Evolutionary conservation across 2,888 invertebrate species (phyloP).

Genomic region (Mechanitis mazaeus): DNA sequence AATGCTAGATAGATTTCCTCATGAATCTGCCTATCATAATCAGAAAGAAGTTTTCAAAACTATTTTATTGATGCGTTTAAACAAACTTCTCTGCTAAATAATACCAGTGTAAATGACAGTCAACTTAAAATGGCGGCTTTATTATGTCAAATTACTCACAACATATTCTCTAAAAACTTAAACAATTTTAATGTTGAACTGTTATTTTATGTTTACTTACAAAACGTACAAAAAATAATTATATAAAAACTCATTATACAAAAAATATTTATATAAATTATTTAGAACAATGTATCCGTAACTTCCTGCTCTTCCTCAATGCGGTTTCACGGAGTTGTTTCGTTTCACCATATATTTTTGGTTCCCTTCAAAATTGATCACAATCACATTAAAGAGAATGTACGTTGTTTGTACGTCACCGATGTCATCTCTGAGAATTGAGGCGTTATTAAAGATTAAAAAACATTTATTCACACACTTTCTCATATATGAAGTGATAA

Average conservation of each 20-base stretch:
- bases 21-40: too few relatives aligned
- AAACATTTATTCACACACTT: constrained; percentile 50
- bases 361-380: constrained; percentile 43
- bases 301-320: neutral
- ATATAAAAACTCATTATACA: neutral
- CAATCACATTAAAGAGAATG: constrained; percentile 37
- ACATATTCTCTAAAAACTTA: too few relatives aligned
- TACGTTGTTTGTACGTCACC: constrained; percentile 33
- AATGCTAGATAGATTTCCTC: too few relatives aligned
- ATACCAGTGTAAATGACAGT: too few relatives aligned
- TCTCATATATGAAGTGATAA: constrained; percentile 46
- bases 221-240: too few relatives aligned
- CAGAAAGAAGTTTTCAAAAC: too few relatives aligned
- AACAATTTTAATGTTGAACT: too few relatives aligned
- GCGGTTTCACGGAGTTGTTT: constrained; percentile 24
- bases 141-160: too few relatives aligned
- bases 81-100: too few relatives aligned
- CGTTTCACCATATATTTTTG: constrained; percentile 41
- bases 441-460: constrained; percentile 49
- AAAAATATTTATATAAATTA: neutral
- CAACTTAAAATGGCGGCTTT: too few relatives aligned
- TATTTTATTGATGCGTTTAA: too few relatives aligned
- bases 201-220: too few relatives aligned
- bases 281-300: neutral
- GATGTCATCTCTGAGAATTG: constrained; percentile 51